Base-by-base conservation (phyloP, 2,113 vertebrate genomes). In the Pygoscelis antarcticus region DNA sequence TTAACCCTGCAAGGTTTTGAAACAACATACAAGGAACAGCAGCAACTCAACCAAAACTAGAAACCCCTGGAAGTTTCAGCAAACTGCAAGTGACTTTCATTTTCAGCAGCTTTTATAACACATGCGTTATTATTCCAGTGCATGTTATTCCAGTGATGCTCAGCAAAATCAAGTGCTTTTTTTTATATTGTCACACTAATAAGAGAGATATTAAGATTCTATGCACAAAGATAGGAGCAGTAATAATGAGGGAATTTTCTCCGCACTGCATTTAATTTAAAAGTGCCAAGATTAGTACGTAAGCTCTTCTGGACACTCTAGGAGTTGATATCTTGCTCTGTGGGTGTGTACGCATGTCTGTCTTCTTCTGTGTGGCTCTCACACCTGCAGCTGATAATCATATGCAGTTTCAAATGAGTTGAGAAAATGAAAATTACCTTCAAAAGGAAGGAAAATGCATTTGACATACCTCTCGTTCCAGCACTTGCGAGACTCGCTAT, bases 351-450 rank as follows among this genome's bases (percentile, higher is more conserved):
- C 20, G 36, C 14, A 11, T 0, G 4, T 44, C 69, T 75, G 32
- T 36, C 54, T 60, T 46, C 93, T 92, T 84, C 93, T 75, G 21
- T 17, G 64, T 47, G 65, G 72, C 65, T 89, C 93, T 96, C 95
- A 83, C 97, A 97, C 97, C 97, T 98, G 97, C 93, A 97, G 71
- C 94, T 82, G 88, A 92, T 95, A 97, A 96, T 78, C 71, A 83
- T 64, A 88, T 49, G 78, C 93, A 76, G 88, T 83, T 98, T 95
- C 85, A 95, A 96, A 95, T 71, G 93, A 97, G 95, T 93, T 78
- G 96, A 96, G 96, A 98, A 97, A 97, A 97, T 91, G 93, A 96
- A 97, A 98, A 98, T 97, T 93, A 89, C 89, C 90, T 98, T 97
- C 93, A 71, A 89, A 97, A 96, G 84, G 89, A 93, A 96, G 93